These are phyloP conservation scores for Barbus barbus DNA, from an alignment of 2,113 vertebrate genomes.

Conservation along the genomic window DNA sequence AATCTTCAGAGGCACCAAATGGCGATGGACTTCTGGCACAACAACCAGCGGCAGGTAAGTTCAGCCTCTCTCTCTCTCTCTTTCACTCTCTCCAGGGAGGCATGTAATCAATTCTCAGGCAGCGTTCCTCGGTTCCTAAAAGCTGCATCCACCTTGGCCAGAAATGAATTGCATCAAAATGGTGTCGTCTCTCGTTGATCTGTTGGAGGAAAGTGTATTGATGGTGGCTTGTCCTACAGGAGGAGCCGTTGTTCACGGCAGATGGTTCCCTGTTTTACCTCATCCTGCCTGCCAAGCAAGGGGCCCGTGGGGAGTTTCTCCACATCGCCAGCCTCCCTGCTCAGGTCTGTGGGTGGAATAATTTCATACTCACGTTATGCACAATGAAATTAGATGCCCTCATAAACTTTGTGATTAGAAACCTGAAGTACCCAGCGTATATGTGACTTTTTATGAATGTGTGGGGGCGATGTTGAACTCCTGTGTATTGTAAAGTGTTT, in stretches of 20 bases:
- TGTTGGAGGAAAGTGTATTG: neutral
- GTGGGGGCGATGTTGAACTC: neutral
- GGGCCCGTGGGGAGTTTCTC: slow-evolving; percentile 78
- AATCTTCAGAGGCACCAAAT: slow-evolving; percentile 77
- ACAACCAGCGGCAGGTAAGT: slow-evolving; percentile 75
- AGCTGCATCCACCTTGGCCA: neutral
- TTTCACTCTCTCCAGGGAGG: neutral
- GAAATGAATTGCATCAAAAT: slow-evolving; percentile 23
- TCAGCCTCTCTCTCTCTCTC: neutral
- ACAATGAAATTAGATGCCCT: neutral
- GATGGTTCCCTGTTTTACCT: slow-evolving; percentile 76
- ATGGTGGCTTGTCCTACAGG: slow-evolving; percentile 62
- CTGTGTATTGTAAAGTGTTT: neutral
- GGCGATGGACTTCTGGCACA: slow-evolving; percentile 75
- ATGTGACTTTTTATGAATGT: neutral
- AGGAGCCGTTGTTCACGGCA: slow-evolving; percentile 74
- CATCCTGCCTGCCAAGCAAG: slow-evolving; percentile 78
- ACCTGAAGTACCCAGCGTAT: neutral
- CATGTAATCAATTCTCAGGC: neutral
- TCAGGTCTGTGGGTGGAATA: slow-evolving; percentile 68
- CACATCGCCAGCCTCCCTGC: slow-evolving; percentile 76
- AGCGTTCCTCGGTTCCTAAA: neutral
- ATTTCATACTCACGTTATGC: slow-evolving; percentile 7
- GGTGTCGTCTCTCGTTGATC: neutral
- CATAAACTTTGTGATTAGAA: slow-evolving; percentile 14